phyloP scores from a whole-genome alignment of 2,797 vertebrate species.

The Danio albolineatus region DNA sequence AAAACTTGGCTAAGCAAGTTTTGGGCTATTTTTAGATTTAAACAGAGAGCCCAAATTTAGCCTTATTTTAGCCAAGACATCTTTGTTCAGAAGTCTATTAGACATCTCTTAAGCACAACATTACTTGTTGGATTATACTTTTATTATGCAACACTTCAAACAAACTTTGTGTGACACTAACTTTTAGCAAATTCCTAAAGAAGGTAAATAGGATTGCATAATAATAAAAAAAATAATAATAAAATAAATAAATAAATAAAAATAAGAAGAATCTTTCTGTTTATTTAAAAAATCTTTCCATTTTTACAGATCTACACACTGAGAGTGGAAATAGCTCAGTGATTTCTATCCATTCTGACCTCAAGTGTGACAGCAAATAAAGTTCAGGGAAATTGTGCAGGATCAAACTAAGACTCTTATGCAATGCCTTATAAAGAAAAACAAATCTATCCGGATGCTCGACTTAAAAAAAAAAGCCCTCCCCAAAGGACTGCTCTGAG shows the following conservation, averaged over 20 bases:
- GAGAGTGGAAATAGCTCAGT: background rate
- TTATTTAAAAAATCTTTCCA: background rate
- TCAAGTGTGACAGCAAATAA: slow-evolving; percentile 29
- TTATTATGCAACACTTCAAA: background rate
- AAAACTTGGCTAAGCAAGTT: too few species aligned
- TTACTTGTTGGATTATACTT: too few species aligned
- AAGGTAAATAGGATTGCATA: background rate
- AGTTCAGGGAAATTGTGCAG: background rate
- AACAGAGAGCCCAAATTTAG: too few species aligned
- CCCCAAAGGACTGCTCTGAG: slow-evolving; percentile 15
- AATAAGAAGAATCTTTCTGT: background rate
- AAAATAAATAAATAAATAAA: too few species aligned
- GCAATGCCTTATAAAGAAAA: background rate
- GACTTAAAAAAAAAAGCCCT: slow-evolving; percentile 5
- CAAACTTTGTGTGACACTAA: too few species aligned
- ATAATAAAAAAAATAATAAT: background rate
- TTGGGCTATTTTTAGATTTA: too few species aligned
- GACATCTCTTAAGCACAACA: too few species aligned
- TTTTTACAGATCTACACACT: background rate
- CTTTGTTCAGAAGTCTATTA: too few species aligned
- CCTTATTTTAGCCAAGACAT: too few species aligned
- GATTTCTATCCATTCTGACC: slow-evolving; percentile 6
- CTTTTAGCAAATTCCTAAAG: too few species aligned
- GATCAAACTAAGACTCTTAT: slow-evolving; percentile 30
- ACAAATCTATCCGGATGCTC: slow-evolving; percentile 24